Conservation (phyloP, 2,797 vertebrate genomes). For the Enteromius mattozi region DNA sequence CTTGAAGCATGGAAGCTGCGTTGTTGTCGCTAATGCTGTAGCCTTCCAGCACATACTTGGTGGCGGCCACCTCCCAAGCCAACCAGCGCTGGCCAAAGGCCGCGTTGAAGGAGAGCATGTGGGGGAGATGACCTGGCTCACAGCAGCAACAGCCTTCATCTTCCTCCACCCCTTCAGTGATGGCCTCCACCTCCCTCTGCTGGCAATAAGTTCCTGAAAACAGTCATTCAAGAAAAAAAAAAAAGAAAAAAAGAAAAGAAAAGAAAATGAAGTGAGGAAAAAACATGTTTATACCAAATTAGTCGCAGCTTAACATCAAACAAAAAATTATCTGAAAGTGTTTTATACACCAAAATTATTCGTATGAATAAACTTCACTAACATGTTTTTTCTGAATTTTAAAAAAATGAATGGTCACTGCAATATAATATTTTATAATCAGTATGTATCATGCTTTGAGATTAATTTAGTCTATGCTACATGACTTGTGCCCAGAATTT, state of each 20-base stretch:
- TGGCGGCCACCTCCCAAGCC: slow-evolving; percentile 97
- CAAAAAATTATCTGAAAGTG: not conserved
- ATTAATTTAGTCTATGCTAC: not conserved
- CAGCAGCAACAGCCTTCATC: slow-evolving; percentile 98
- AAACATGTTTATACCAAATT: not conserved
- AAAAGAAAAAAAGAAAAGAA: not conserved
- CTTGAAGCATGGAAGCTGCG: slow-evolving; percentile 98
- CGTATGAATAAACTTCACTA: not conserved
- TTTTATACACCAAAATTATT: not conserved
- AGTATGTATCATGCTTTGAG: not conserved
- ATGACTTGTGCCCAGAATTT: not conserved
- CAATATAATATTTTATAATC: not conserved
- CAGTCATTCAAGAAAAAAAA: not conserved
- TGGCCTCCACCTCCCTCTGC: slow-evolving; percentile 97
- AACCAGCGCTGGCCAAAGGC: slow-evolving; percentile 98
- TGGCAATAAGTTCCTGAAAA: slow-evolving; percentile 95
- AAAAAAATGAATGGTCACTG: not conserved
- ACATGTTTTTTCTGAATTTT: not conserved
- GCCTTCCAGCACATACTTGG: slow-evolving; percentile 96
- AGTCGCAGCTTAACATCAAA: not conserved
- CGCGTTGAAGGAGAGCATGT: slow-evolving; percentile 95
- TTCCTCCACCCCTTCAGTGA: slow-evolving; percentile 98
- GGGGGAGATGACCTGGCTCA: slow-evolving; percentile 95
- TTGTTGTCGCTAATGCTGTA: slow-evolving; percentile 99
- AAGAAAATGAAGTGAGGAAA: not conserved